phyloP scores from a whole-genome alignment of 2,797 vertebrate species.

The Salarias fasciatus region DNA sequence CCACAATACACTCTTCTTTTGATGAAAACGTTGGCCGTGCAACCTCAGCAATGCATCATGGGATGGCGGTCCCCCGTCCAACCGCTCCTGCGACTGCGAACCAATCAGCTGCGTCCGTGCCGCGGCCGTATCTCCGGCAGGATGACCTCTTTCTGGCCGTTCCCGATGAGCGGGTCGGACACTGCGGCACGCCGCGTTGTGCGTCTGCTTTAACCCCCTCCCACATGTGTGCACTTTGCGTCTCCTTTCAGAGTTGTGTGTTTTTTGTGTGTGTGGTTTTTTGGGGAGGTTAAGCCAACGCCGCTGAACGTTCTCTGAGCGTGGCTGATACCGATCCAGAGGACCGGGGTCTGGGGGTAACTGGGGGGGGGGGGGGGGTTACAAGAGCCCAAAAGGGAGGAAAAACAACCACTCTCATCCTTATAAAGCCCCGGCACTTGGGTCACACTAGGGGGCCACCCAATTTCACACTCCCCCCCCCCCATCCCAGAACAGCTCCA shows the following conservation, averaged over 20 bases:
- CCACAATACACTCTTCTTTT: background rate
- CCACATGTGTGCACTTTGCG: slow-evolving; percentile 47
- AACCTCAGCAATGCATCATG: slow-evolving; percentile 26
- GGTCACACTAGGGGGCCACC: slow-evolving; percentile 66
- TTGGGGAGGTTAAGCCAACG: slow-evolving; percentile 62
- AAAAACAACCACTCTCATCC: slow-evolving; percentile 57
- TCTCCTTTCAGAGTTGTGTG: slow-evolving; percentile 17
- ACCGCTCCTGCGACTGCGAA: background rate
- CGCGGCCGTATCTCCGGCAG: slow-evolving; percentile 33
- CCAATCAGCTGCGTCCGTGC: slow-evolving; percentile 26
- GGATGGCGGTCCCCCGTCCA: slow-evolving; percentile 36
- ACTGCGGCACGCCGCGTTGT: slow-evolving; percentile 47
- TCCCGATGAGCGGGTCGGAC: slow-evolving; percentile 49
- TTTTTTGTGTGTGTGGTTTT: slow-evolving; percentile 25
- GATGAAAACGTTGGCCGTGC: slow-evolving; percentile 14
- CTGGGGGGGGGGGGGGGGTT: background rate
- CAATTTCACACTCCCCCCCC: slow-evolving; percentile 65
- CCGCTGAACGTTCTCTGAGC: slow-evolving; percentile 46
- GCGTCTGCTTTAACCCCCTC: slow-evolving; percentile 65
- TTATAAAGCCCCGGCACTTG: slow-evolving; percentile 57
- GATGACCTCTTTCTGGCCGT: slow-evolving; percentile 55
- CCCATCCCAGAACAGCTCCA: slow-evolving; percentile 11
- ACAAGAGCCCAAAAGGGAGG: slow-evolving; percentile 4
- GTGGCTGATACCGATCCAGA: slow-evolving; percentile 62
- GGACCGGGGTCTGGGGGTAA: slow-evolving; percentile 52